These are phyloP conservation scores for Spondyliosoma cantharus DNA, from an alignment of 2,797 vertebrate genomes.

Conservation along the genomic window DNA sequence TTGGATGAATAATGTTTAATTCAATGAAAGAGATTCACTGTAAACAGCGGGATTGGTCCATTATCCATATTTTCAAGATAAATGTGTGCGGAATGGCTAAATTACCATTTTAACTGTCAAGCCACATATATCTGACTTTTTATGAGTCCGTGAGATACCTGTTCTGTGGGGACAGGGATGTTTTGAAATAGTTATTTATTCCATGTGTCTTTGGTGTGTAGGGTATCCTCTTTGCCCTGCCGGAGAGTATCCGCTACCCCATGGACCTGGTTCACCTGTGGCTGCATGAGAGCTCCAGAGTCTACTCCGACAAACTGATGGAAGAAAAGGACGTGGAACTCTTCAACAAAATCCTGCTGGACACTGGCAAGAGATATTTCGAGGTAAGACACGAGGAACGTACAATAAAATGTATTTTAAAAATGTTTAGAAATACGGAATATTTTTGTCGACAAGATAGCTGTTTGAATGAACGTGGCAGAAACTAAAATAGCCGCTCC, in stretches of 20 bases:
- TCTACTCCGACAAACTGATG: conserved; percentile 83
- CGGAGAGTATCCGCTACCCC: conserved; percentile 77
- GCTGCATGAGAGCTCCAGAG: conserved; percentile 81
- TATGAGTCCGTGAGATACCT: not conserved
- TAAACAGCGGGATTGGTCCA: not conserved
- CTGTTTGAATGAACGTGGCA: too few relatives aligned
- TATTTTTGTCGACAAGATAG: too few relatives aligned
- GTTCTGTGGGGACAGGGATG: not conserved
- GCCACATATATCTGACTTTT: not conserved
- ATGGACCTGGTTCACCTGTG: conserved; percentile 81
- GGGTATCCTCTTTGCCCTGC: conserved; percentile 79
- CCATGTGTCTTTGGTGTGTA: conserved; percentile 30
- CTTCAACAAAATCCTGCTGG: conserved; percentile 84
- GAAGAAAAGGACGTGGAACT: conserved; percentile 83
- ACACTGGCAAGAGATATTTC: conserved; percentile 84
- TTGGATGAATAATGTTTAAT: not conserved
- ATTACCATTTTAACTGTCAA: not conserved
- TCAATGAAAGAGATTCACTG: not conserved
- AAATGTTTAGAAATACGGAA: not conserved
- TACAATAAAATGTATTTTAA: not conserved
- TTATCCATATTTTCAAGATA: not conserved
- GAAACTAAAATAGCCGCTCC: not conserved
- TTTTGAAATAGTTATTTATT: not conserved
- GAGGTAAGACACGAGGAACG: conserved; percentile 60
- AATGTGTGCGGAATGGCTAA: not conserved